Evolutionary conservation across 2,888 invertebrate species (phyloP).

Genomic region (Onchidella celtica): DNA sequence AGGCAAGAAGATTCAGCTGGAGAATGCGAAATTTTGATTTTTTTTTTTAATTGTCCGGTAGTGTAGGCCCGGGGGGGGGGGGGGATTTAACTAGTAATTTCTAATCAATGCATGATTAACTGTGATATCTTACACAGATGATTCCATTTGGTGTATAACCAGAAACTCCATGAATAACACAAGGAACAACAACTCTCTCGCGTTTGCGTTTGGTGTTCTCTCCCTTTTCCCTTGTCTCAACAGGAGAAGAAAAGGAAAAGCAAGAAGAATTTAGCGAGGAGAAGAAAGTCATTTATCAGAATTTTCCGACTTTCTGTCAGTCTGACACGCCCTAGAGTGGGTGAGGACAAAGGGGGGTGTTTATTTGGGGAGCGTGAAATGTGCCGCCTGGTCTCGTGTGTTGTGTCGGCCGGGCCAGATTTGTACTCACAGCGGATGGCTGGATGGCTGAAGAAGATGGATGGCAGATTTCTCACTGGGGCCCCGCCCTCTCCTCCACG

Average conservation of each 20-base stretch:
- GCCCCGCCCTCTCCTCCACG: no score
- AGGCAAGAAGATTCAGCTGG: neutral
- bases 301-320: slow-evolving; percentile 37
- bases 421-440: slow-evolving; percentile 33
- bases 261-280: neutral
- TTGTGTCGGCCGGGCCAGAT: slow-evolving; percentile 24
- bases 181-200: no score
- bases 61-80: no score
- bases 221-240: no score
- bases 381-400: slow-evolving; percentile 1
- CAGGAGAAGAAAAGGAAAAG: neutral
- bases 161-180: no score
- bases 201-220: no score
- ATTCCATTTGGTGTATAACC: no score
- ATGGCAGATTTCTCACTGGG: slow-evolving; percentile 1
- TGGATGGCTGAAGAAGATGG: slow-evolving; percentile 36
- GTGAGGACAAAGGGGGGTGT: slow-evolving; percentile 40
- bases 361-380: slow-evolving; percentile 44
- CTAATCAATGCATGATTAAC: no score
- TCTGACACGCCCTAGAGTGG: slow-evolving; percentile 38
- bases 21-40: neutral
- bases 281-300: slow-evolving; percentile 24
- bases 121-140: no score
- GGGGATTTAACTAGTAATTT: no score
- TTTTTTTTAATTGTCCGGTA: no score